Evolutionary conservation across 2,797 vertebrate genomes (phyloP).

Genomic region (Knipowitschia caucasica): DNA sequence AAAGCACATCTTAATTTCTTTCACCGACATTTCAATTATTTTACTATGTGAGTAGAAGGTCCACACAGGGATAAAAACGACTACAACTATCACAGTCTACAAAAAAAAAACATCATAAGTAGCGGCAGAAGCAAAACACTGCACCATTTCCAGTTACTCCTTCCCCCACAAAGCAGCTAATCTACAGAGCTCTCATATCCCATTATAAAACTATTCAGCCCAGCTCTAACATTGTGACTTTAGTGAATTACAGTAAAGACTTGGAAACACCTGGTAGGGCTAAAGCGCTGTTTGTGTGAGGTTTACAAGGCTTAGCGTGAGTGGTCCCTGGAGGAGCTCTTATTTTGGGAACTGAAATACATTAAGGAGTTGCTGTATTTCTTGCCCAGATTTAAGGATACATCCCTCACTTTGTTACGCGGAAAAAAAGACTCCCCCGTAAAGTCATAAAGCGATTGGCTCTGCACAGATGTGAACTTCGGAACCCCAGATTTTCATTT

Average conservation of each 20-base stretch:
- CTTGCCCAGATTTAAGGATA: not conserved
- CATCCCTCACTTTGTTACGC: not conserved
- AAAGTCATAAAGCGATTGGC: not conserved
- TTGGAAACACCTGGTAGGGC: slow-evolving; percentile 31
- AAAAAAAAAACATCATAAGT: too few species aligned
- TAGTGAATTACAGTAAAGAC: slow-evolving; percentile 21
- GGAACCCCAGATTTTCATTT: not conserved
- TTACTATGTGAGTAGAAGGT: too few species aligned
- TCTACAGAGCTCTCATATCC: not conserved
- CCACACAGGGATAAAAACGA: too few species aligned
- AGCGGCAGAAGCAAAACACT: slow-evolving; percentile 26
- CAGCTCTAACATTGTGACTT: slow-evolving; percentile 19
- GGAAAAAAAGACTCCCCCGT: not conserved
- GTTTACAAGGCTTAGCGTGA: slow-evolving; percentile 2
- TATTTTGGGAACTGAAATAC: slow-evolving; percentile 1
- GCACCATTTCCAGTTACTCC: too few species aligned
- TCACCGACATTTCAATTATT: too few species aligned
- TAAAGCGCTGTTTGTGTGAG: slow-evolving; percentile 7
- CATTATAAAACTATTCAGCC: slow-evolving; percentile 30
- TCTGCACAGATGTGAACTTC: not conserved
- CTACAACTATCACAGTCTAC: too few species aligned
- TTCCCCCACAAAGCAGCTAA: slow-evolving; percentile 26
- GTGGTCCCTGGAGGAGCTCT: not conserved
- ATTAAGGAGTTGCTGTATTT: slow-evolving; percentile 1
- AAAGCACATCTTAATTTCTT: too few species aligned